Evolutionary conservation across 1,140 invertebrate species (phyloP).

Genomic region (Drosophila pseudoananassae): DNA sequence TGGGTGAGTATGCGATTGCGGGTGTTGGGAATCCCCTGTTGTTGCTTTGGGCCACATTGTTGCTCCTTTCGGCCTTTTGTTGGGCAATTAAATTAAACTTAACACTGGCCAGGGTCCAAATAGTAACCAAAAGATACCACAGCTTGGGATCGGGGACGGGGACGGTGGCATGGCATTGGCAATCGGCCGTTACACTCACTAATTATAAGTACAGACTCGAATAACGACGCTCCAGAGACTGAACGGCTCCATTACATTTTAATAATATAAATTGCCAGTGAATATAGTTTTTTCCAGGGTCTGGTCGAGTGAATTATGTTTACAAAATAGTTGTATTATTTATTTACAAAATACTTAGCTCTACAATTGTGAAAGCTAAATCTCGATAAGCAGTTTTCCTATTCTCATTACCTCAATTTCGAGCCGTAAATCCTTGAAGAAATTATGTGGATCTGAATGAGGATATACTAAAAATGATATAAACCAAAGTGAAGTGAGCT

Average conservation of each 20-base stretch:
- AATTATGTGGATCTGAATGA: constrained; percentile 4
- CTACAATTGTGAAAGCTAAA: not conserved
- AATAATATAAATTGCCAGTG: constrained; percentile 32
- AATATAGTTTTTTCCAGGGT: not conserved
- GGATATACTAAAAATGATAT: constrained; percentile 6
- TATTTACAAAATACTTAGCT: not conserved
- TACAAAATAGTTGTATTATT: not conserved
- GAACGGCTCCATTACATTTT: constrained; percentile 38
- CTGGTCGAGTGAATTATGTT: not conserved
- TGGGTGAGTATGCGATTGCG: constrained; percentile 26
- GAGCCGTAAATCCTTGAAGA: not conserved
- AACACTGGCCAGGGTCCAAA: constrained; percentile 53
- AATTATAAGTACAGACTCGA: constrained; percentile 55
- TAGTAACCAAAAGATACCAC: constrained; percentile 35
- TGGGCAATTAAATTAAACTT: constrained; percentile 74
- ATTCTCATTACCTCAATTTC: too few species aligned
- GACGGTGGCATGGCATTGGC: constrained; percentile 30
- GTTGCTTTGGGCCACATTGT: constrained; percentile 58
- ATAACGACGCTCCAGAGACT: constrained; percentile 55
- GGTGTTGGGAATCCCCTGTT: not conserved
- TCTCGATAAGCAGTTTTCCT: not conserved
- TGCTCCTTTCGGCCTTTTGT: constrained; percentile 62
- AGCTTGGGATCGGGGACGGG: constrained; percentile 7
- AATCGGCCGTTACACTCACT: constrained; percentile 47
- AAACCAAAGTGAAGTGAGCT: constrained; percentile 9